Evolutionary conservation across 2,113 vertebrate genomes (phyloP), one percentile per base, ranked within the genome.

Genomic region (Gila orcuttii): DNA sequence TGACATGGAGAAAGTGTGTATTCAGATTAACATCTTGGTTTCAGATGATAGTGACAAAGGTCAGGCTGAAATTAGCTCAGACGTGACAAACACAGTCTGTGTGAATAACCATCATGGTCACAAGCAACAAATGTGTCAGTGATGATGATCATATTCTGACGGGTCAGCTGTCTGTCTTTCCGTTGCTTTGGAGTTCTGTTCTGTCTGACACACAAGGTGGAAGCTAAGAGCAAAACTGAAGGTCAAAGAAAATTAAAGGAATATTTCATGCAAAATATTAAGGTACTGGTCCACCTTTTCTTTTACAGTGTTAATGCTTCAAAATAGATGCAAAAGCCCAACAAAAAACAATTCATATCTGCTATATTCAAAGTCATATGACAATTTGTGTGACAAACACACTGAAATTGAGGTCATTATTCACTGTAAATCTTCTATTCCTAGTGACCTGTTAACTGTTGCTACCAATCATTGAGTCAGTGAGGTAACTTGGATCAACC

Each of bases 21-120:
- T 64, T 81, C n/a, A 62, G n/a, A 15, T 45, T 15, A 31, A 36
- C 23, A 10, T 69, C 60, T 85, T 85, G 77, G 39, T 88, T 77
- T 4, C 28, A 28, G 74, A 25, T 33, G 85, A 85, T 86, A 71
- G 83, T n/a, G 82, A 60, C 45, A 69, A 57, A 86, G 85, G 85
- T 86, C 85, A 85, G 25, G 79, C 73, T 19, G 75, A 79, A 84
- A 84, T 79, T 47, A 81, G 71, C 50, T 28, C 60, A 55, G 60
- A 17, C 31, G 52, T 86, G 85, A 82, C 82, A 85, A 89, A 89
- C 85, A 84, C 31, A 11, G 68, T 57, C 57, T 42, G 57, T n/a
- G 52, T 62, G 57, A 82, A 50, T 86, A 82, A 69, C 57, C 87
- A 21, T 88, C 81, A 83, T 55, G 77, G 84, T 71, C 68, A 66